phyloP scores from a whole-genome alignment of 2,888 invertebrate species.

The Tillus elongatus region DNA sequence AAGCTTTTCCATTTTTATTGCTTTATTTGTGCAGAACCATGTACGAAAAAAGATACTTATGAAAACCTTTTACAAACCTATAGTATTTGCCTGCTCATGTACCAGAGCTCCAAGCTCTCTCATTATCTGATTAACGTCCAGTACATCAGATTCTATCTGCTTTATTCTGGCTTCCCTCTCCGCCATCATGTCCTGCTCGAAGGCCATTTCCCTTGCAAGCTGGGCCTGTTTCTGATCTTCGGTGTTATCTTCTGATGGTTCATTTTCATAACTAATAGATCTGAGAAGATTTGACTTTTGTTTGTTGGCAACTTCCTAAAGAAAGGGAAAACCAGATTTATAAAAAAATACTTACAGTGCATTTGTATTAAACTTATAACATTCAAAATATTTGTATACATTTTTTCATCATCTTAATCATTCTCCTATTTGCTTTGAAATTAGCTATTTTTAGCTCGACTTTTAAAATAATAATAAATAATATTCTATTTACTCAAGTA shows the following conservation, averaged over 20 bases:
- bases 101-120: slow-evolving; percentile 62
- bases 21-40: no score
- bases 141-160: slow-evolving; percentile 70
- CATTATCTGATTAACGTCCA: slow-evolving; percentile 80
- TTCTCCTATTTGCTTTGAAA: no score
- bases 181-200: slow-evolving; percentile 68
- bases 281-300: slow-evolving; percentile 54
- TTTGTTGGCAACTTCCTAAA: slow-evolving; percentile 55
- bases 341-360: no score
- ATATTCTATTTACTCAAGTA: no score
- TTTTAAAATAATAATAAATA: no score
- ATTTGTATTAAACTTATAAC: no score
- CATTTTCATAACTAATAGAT: slow-evolving; percentile 34
- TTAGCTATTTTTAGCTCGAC: no score
- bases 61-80: no score
- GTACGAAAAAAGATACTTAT: no score
- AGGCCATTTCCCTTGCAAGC: slow-evolving; percentile 54
- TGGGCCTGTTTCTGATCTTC: slow-evolving; percentile 40
- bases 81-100: slow-evolving; percentile 59
- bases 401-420: no score
- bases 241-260: slow-evolving; percentile 27
- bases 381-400: no score
- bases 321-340: slow-evolving; percentile 13
- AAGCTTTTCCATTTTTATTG: slow-evolving; percentile 8
- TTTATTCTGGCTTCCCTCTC: slow-evolving; percentile 74